Conservation (phyloP, 1,140 invertebrate species). For the Bombyx mandarina region DNA sequence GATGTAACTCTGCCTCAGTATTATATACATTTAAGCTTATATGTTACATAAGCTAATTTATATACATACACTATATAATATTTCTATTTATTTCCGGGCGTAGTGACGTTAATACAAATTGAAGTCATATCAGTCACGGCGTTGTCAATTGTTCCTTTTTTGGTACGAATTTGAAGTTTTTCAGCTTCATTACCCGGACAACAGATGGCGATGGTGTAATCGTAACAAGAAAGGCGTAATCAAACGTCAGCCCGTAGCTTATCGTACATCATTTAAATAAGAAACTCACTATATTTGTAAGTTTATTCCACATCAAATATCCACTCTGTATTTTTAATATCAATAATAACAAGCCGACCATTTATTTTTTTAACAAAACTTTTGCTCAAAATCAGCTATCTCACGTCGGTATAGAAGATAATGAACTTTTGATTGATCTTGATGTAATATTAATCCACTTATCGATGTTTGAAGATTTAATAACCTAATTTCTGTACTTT, state of each 20-base stretch:
- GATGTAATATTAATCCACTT: slow-evolving; percentile 45
- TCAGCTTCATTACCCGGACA: background rate
- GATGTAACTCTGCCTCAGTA: slow-evolving; percentile 71
- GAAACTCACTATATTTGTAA: slow-evolving; percentile 63
- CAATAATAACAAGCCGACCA: slow-evolving; percentile 52
- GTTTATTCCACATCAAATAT: slow-evolving; percentile 60
- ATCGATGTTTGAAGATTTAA: slow-evolving; percentile 53
- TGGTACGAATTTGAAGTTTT: slow-evolving; percentile 8
- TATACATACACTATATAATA: slow-evolving; percentile 44
- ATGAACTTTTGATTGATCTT: slow-evolving; percentile 36
- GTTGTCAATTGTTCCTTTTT: slow-evolving; percentile 25
- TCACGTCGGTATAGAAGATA: slow-evolving; percentile 41
- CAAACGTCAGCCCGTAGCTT: slow-evolving; percentile 55
- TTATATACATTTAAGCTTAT: slow-evolving; percentile 72
- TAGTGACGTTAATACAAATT: slow-evolving; percentile 56
- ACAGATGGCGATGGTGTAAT: slow-evolving; percentile 15
- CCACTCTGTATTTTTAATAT: slow-evolving; percentile 65
- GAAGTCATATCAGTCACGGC: slow-evolving; percentile 65
- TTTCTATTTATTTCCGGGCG: slow-evolving; percentile 64
- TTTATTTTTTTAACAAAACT: slow-evolving; percentile 65
- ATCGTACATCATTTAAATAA: slow-evolving; percentile 58
- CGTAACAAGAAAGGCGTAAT: slow-evolving; percentile 25
- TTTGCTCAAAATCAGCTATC: slow-evolving; percentile 62
- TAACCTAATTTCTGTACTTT: slow-evolving; percentile 42
- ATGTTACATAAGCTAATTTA: slow-evolving; percentile 71